Evolutionary conservation across 2,113 vertebrate genomes (phyloP), one percentile per base, ranked within the genome.

Genomic region (Cisticola juncidis): DNA sequence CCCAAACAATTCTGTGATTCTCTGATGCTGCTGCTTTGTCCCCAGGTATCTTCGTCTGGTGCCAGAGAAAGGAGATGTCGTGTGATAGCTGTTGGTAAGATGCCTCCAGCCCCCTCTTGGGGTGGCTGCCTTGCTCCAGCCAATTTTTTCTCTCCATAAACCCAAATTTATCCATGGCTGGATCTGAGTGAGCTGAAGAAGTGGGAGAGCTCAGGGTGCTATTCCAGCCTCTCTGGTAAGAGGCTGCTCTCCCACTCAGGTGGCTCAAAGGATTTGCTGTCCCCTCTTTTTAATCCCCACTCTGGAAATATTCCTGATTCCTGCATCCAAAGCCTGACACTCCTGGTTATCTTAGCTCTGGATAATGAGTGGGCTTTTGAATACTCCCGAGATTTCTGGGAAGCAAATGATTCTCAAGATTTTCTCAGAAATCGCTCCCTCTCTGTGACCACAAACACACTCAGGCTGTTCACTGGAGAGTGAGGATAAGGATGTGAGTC

Each of bases 11-110:
- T 60, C 23, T 73, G 76, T 16, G 13, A 6, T 44, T 38, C 33
- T 83, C 40, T 70, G 79, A 62, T 14, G 76, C 33, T 60, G 8
- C 33, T 90, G 70, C 19, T 86, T 64, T 95, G 66, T 90, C 54
- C 68, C 28, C 91, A 95, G 94, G 96, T 72, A 1, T 94, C 76
- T 48, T 90, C 0, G 80, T 90, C 40, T 96, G 96, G 96, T 96
- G 45, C 31, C 61, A 24, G 78, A 83, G 36, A 22, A 90, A 76
- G 42, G 20, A 36, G 9, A 14, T 8, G 14, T 26, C 8, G 1
- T 12, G 36, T 19, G n/a, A 12, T 12, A 8, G 2, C 50, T 73
- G 42, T 11, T 70, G 96, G 83, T 92, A 50, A 95, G 96, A 11
- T 38, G 45, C 47, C 60, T 36, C 42, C 31, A 48, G n/a, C 26